phyloP scores from a whole-genome alignment of 2,888 invertebrate species.

The Drosophila mulleri region DNA sequence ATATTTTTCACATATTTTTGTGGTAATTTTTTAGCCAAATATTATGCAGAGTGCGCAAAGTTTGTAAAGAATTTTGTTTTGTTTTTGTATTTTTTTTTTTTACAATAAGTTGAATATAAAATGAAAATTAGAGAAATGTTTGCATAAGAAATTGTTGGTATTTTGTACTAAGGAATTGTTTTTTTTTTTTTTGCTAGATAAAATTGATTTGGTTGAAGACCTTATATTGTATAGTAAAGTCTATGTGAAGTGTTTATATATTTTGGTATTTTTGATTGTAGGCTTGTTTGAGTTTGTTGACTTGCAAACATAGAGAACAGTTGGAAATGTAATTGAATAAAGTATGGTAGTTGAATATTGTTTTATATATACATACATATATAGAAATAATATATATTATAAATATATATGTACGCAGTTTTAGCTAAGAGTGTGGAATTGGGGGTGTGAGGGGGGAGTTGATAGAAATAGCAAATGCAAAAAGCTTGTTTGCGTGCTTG shows the following conservation, averaged over 20 bases:
- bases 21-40: slow-evolving; percentile 44
- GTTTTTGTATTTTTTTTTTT: slow-evolving; percentile 47
- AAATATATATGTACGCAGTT: slow-evolving; percentile 25
- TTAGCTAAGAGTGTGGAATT: slow-evolving; percentile 27
- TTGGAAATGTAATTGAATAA: slow-evolving; percentile 58
- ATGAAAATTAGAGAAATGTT: slow-evolving; percentile 75
- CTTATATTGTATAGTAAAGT: slow-evolving; percentile 7
- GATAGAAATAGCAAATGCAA: slow-evolving; percentile 53
- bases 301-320: slow-evolving; percentile 65
- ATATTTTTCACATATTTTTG: slow-evolving; percentile 33
- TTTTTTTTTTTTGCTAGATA: slow-evolving; percentile 38
- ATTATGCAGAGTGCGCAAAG: slow-evolving; percentile 67
- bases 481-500: slow-evolving; percentile 61
- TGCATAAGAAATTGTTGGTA: slow-evolving; percentile 76
- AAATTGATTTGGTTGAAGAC: slow-evolving; percentile 33
- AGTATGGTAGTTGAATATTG: slow-evolving; percentile 49
- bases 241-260: slow-evolving; percentile 15
- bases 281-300: slow-evolving; percentile 34
- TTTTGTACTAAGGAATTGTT: slow-evolving; percentile 40
- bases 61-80: slow-evolving; percentile 53
- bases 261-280: slow-evolving; percentile 12
- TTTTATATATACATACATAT: slow-evolving; percentile 1
- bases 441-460: slow-evolving; percentile 8
- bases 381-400: slow-evolving; percentile 11
- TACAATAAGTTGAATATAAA: slow-evolving; percentile 69